Conservation (phyloP, 1,140 invertebrate species). For the Frieseomelitta varia region DNA sequence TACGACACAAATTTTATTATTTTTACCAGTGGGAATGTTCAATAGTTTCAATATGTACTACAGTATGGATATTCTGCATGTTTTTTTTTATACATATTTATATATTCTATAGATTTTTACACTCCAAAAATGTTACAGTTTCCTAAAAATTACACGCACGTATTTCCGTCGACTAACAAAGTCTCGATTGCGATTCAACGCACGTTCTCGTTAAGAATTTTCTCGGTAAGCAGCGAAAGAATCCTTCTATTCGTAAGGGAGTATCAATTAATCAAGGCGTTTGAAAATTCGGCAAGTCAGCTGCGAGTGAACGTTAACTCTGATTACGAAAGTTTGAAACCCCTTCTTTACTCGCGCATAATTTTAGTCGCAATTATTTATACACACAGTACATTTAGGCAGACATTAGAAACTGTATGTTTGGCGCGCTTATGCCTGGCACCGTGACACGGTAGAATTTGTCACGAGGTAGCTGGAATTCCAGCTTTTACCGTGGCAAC, state of each 20-base stretch:
- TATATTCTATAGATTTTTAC: too few relatives aligned
- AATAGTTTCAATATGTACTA: too few relatives aligned
- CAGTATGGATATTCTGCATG: too few relatives aligned
- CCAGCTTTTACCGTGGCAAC: constrained; percentile 10
- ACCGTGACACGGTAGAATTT: not conserved
- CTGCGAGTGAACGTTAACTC: not conserved
- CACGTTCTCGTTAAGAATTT: not conserved
- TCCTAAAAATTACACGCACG: too few relatives aligned
- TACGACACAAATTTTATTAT: too few relatives aligned
- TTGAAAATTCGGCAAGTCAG: not conserved
- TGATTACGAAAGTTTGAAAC: not conserved
- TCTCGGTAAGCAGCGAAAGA: too few relatives aligned
- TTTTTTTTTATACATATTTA: too few relatives aligned
- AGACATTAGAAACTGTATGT: not conserved
- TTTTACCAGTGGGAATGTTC: too few relatives aligned
- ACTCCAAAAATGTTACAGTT: too few relatives aligned
- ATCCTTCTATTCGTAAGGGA: not conserved
- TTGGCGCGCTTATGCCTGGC: too few relatives aligned
- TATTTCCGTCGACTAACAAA: too few relatives aligned
- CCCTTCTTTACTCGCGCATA: not conserved
- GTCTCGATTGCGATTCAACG: not conserved
- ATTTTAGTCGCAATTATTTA: not conserved
- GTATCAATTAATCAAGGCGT: not conserved
- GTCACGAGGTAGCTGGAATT: not conserved
- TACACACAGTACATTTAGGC: not conserved